Evolutionary conservation across 2,797 vertebrate species (phyloP).

Genomic region (Danio aesculapii): DNA sequence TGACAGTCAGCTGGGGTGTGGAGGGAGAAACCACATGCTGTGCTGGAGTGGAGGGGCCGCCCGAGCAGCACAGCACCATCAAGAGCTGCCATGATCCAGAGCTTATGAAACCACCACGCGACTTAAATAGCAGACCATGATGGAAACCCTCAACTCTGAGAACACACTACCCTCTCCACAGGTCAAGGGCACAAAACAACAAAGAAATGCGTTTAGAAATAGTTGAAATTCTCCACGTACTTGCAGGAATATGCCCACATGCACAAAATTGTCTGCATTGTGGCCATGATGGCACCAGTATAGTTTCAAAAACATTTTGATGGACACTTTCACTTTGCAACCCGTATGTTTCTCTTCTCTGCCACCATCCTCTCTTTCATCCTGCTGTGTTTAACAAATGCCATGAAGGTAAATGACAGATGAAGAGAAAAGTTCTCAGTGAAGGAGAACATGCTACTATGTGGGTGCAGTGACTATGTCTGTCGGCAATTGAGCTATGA

Average conservation of each 20-base stretch:
- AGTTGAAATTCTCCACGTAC: not conserved
- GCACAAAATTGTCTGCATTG: not conserved
- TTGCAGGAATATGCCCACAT: constrained; percentile 1
- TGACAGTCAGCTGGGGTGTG: constrained; percentile 23
- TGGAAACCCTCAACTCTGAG: not conserved
- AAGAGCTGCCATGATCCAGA: not conserved
- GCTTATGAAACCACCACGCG: constrained; percentile 1
- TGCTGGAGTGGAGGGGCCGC: constrained; percentile 6
- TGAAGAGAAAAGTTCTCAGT: not conserved
- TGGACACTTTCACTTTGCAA: not conserved
- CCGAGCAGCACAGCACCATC: not conserved
- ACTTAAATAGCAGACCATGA: constrained; percentile 17
- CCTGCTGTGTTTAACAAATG: not conserved
- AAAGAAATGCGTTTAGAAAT: not conserved
- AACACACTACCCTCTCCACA: not conserved
- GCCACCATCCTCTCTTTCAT: not conserved
- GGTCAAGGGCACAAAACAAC: not conserved
- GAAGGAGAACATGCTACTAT: not conserved
- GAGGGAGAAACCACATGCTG: constrained; percentile 5
- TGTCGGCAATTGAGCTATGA: not conserved
- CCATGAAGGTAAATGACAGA: not conserved
- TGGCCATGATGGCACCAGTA: not conserved
- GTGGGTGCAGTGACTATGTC: not conserved
- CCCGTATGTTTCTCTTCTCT: not conserved
- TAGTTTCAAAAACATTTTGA: not conserved